phyloP scores from a whole-genome alignment of 2,888 invertebrate genomes.

The Lasioglossum villosulum region DNA sequence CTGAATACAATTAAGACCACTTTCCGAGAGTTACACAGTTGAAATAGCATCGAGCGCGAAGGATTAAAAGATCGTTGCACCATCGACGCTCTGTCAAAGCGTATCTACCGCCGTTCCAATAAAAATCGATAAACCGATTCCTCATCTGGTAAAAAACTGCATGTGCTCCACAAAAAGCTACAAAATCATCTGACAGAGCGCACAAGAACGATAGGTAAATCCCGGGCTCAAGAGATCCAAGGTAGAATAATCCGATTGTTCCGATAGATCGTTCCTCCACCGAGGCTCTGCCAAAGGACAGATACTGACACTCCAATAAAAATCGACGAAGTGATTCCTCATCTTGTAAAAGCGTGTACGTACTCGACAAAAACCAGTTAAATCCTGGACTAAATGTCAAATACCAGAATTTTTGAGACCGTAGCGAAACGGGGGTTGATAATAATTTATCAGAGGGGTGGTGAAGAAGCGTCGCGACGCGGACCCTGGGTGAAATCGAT shows the following conservation, averaged over 20 bases:
- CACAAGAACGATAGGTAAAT: neutral
- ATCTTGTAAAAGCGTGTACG: neutral
- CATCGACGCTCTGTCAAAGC: neutral
- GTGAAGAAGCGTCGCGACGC: constrained; percentile 14
- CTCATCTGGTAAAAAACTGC: neutral
- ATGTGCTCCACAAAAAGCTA: neutral
- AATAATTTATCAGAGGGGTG: neutral
- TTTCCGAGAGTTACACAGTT: too few relatives aligned
- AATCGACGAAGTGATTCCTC: neutral
- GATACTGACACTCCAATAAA: too few relatives aligned
- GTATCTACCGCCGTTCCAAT: neutral
- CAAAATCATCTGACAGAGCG: neutral
- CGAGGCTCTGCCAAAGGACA: neutral
- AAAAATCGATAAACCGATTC: neutral
- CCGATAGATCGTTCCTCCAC: neutral
- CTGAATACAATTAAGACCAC: neutral
- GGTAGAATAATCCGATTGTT: neutral
- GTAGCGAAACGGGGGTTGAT: neutral
- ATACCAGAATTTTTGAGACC: neutral
- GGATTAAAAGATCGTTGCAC: neutral
- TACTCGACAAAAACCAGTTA: neutral
- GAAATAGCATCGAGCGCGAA: neutral
- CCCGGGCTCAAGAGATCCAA: neutral
- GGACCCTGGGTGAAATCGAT: constrained; percentile 25
- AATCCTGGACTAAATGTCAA: neutral